A percentile compares a stretch with the other conserved stretches of the same genome.
Evolutionary conservation across 2,113 vertebrate species (phyloP).

Genomic region (Archilochus colubris): DNA sequence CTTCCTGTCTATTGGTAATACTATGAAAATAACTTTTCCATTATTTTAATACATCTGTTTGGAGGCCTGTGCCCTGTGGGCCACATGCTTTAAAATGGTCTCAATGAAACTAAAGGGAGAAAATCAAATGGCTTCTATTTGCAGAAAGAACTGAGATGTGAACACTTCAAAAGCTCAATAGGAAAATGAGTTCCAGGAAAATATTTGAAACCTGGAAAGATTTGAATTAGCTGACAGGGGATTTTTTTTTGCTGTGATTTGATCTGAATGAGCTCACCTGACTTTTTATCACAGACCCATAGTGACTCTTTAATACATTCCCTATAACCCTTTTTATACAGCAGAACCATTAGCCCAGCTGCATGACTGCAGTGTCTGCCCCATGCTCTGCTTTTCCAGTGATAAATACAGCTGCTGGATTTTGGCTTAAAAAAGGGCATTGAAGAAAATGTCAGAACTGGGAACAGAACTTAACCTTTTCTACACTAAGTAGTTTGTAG

Average conservation of each 20-base stretch:
- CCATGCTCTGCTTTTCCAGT: neutral
- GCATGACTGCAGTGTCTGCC: neutral
- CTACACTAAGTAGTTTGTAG: neutral
- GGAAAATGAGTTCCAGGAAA: neutral
- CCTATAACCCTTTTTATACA: neutral
- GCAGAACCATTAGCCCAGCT: slow-evolving; percentile 8
- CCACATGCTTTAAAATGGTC: neutral
- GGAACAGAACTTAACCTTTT: neutral
- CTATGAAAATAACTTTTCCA: neutral
- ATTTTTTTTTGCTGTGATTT: neutral
- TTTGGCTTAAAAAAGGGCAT: neutral
- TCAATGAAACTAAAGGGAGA: neutral
- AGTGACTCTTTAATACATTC: neutral
- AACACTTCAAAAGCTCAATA: neutral
- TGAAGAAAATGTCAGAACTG: neutral
- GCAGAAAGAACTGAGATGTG: neutral
- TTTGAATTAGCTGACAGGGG: neutral
- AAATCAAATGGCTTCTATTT: neutral
- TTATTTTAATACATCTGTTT: neutral
- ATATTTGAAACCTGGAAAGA: neutral
- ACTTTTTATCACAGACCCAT: neutral
- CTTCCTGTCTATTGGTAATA: neutral
- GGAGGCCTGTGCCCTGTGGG: neutral
- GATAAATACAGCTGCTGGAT: slow-evolving; percentile 17
- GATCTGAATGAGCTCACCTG: neutral